Conservation (phyloP, 2,888 invertebrate genomes). For the Ophion slaviceki region DNA sequence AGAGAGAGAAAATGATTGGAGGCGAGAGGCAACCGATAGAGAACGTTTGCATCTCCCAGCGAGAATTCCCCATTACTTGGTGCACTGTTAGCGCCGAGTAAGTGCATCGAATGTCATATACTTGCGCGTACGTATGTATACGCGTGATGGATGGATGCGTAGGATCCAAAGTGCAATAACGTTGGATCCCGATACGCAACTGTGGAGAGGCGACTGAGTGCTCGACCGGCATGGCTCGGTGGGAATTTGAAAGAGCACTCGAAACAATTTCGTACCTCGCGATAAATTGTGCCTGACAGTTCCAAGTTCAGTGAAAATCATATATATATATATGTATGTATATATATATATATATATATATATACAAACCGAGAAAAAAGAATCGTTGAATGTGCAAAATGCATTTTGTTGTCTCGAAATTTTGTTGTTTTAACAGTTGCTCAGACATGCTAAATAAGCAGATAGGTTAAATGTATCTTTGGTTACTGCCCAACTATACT, state of each 20-base stretch:
- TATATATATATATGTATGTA: background rate
- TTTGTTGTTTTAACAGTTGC: too few species aligned
- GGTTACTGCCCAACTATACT: too few species aligned
- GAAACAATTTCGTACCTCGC: background rate
- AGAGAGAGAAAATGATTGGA: background rate
- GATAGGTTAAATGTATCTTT: too few species aligned
- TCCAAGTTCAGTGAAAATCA: background rate
- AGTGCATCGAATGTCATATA: slow-evolving; percentile 69
- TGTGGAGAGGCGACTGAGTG: slow-evolving; percentile 2
- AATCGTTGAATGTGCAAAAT: too few species aligned
- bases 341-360: background rate
- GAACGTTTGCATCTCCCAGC: slow-evolving; percentile 50
- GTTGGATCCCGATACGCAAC: slow-evolving; percentile 1
- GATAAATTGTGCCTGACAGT: background rate
- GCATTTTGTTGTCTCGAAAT: too few species aligned
- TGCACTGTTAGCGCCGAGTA: slow-evolving; percentile 70
- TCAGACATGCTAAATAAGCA: too few species aligned
- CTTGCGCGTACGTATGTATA: slow-evolving; percentile 14
- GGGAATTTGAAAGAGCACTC: background rate
- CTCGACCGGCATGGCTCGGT: background rate
- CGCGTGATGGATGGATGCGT: slow-evolving; percentile 46
- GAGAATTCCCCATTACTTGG: slow-evolving; percentile 68
- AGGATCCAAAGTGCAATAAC: slow-evolving; percentile 11
- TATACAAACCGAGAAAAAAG: too few species aligned
- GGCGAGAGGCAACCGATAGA: slow-evolving; percentile 3